Base-by-base conservation (phyloP, 2,113 vertebrate species). In the Fregata magnificens region DNA sequence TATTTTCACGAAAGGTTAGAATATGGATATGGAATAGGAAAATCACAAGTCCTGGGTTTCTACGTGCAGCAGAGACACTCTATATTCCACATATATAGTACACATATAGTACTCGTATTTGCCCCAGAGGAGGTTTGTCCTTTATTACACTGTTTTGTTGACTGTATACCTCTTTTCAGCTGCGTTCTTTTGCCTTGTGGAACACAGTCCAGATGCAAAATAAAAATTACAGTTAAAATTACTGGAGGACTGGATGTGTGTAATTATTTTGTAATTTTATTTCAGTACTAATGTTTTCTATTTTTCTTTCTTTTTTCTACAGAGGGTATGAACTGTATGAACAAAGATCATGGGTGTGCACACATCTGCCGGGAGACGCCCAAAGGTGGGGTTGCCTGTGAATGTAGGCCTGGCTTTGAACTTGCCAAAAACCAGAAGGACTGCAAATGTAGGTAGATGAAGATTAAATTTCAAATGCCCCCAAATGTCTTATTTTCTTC, bases 251-350 rank as follows among this genome's bases (percentile, higher is more conserved):
- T 81, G 53, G 10, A 52, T 34, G 18, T 26, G 1, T 61, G 16
- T 55, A 50, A 47, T 20, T 38, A 16, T 28, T 76, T 61, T 49
- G 36, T 42, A 5, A 6, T 69, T 84, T 92, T 82, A 53, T 96
- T 82, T 92, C 74, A 89, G 36, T 70, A 86, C 69, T 97, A 88
- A 93, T 93, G 44, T 93, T 73, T 72, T 93, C 62, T 56, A 29
- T 93, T 80, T 94, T 78, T 63, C 26, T 87, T 28, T 59, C 31
- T 20, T 47, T 94, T 88, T 93, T 91, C 87, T 94, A 66, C 99
- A 99, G 99, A 99, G 97, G 99, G 99, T 87, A 99, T 99, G 99
- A 99, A 99, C 98, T 99, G 99, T 98, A 99, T 99, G 99, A 99
- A 99, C 98, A 99, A 99, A 98, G 99, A 99, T 92, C 99, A 99